phyloP scores from a whole-genome alignment of 1,140 invertebrate genomes.

The Drosophila albomicans region DNA sequence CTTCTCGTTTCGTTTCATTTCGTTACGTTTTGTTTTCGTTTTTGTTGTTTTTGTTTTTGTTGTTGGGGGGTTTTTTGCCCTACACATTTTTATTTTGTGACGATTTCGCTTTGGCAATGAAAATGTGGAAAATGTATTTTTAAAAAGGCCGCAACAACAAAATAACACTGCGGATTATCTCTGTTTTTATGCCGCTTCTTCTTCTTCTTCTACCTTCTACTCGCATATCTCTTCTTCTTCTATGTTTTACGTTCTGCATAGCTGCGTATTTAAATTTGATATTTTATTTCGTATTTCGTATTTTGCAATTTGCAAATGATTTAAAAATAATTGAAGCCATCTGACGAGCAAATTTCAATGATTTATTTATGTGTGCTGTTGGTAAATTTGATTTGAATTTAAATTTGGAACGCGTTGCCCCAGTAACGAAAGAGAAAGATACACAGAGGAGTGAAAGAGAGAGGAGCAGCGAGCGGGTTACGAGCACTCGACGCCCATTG shows the following conservation, averaged over 20 bases:
- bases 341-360: conserved; percentile 26
- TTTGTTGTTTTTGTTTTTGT: conserved; percentile 18
- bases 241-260: neutral
- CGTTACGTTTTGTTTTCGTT: neutral
- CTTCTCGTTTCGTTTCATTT: conserved; percentile 11
- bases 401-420: conserved; percentile 23
- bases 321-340: conserved; percentile 38
- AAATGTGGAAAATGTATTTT: conserved; percentile 73
- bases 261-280: conserved; percentile 43
- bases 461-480: conserved; percentile 12
- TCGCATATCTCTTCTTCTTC: neutral
- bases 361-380: conserved; percentile 56
- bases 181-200: conserved; percentile 15
- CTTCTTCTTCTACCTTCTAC: neutral
- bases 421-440: neutral
- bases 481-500: conserved; percentile 56
- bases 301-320: conserved; percentile 24
- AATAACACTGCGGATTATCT: conserved; percentile 37
- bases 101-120: conserved; percentile 72
- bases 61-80: conserved; percentile 50
- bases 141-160: conserved; percentile 44
- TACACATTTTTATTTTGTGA: conserved; percentile 32
- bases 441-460: neutral
- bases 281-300: conserved; percentile 27
- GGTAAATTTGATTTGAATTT: conserved; percentile 38